Conservation (phyloP, 2,113 vertebrate species). For the Ailuropoda melanoleuca region DNA sequence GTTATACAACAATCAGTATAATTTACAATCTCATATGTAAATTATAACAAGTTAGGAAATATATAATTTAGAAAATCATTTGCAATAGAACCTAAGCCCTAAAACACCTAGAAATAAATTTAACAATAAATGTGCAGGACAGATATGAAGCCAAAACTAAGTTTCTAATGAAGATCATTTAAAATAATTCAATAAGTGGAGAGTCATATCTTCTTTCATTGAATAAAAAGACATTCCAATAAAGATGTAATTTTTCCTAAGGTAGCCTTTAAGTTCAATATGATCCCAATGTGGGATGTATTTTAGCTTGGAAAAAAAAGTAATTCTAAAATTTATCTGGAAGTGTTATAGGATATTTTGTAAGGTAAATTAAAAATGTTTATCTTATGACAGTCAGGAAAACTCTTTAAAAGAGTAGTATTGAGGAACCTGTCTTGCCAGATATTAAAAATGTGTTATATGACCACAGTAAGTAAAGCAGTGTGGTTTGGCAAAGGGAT, state of each 20-base stretch:
- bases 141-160: neutral
- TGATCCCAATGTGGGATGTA: neutral
- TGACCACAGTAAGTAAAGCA: neutral
- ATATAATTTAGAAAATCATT: neutral
- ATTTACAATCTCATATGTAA: neutral
- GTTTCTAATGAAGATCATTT: neutral
- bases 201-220: neutral
- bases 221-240: neutral
- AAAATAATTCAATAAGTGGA: neutral
- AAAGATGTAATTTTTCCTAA: neutral
- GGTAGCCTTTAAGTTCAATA: neutral
- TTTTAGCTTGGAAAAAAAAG: neutral
- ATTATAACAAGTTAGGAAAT: neutral
- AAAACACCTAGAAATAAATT: neutral
- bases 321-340: neutral
- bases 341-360: neutral
- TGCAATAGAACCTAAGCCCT: neutral
- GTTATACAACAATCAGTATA: neutral
- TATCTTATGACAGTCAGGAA: neutral
- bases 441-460: neutral
- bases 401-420: neutral
- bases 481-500: neutral
- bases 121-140: neutral
- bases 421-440: neutral
- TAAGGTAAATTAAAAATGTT: neutral